A percentile compares a stretch with the other conserved stretches of the same genome.
These are phyloP conservation scores for Trichogramma evanescens DNA, from an alignment of 2,888 invertebrate species.

Conservation along the genomic window DNA sequence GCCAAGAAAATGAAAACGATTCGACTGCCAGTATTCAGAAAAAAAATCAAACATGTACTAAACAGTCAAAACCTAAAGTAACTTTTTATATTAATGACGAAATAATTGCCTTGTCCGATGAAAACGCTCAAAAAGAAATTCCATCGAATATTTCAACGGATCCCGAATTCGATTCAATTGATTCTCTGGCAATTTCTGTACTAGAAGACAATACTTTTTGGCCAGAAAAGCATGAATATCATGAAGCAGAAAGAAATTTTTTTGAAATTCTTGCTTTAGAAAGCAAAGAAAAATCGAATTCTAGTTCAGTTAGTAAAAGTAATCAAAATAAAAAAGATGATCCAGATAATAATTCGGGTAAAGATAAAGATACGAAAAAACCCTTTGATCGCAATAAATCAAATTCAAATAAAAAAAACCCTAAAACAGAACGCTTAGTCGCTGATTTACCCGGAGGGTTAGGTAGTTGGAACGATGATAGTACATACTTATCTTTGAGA, in stretches of 20 bases:
- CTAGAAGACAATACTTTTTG: slow-evolving; percentile 54
- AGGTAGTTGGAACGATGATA: slow-evolving; percentile 75
- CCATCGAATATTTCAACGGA: not conserved
- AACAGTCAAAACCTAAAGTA: slow-evolving; percentile 32
- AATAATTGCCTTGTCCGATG: slow-evolving; percentile 34
- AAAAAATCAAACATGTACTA: slow-evolving; percentile 5
- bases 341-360: slow-evolving; percentile 46
- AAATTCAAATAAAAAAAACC: slow-evolving; percentile 30
- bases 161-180: too few relatives aligned
- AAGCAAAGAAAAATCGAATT: slow-evolving; percentile 36
- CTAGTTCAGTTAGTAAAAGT: slow-evolving; percentile 30
- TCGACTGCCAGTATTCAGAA: slow-evolving; percentile 1
- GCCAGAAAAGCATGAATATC: slow-evolving; percentile 57
- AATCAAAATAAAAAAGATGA: slow-evolving; percentile 52
- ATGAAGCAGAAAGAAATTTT: slow-evolving; percentile 61
- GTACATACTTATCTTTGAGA: slow-evolving; percentile 66
- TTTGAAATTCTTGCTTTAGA: slow-evolving; percentile 53
- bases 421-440: slow-evolving; percentile 59
- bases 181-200: slow-evolving; percentile 32
- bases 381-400: not conserved
- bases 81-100: slow-evolving; percentile 44
- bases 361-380: slow-evolving; percentile 39
- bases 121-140: slow-evolving; percentile 27
- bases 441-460: slow-evolving; percentile 73
- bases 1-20: too few relatives aligned